Evolutionary conservation across 1,140 invertebrate species (phyloP).

Genomic region (Drosophila cardini): DNA sequence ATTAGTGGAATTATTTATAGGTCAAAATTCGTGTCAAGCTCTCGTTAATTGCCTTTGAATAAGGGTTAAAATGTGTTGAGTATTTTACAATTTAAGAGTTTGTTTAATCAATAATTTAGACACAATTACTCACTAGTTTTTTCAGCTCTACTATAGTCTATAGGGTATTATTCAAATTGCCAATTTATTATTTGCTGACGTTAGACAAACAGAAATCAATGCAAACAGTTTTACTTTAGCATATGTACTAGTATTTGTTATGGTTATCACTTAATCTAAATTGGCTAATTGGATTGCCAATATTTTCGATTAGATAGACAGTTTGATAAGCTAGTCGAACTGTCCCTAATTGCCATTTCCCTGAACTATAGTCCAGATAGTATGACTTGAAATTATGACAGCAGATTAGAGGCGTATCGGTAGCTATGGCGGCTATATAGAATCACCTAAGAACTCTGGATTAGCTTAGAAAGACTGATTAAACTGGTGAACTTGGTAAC

Average conservation of each 20-base stretch:
- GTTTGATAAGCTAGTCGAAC: slow-evolving; percentile 1
- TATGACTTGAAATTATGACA: neutral
- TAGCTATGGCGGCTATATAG: no score
- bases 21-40: slow-evolving; percentile 49
- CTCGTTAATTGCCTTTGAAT: slow-evolving; percentile 27
- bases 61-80: slow-evolving; percentile 12
- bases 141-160: no score
- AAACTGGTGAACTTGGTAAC: no score
- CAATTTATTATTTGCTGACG: slow-evolving; percentile 27
- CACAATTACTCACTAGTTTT: neutral
- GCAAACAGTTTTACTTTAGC: slow-evolving; percentile 34
- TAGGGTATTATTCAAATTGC: neutral
- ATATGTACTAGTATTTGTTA: slow-evolving; percentile 47
- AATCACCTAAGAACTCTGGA: no score
- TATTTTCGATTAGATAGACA: slow-evolving; percentile 42
- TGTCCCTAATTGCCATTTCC: neutral
- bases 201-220: slow-evolving; percentile 40
- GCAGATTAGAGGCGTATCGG: no score
- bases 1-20: slow-evolving; percentile 37
- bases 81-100: neutral
- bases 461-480: no score
- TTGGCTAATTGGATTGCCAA: slow-evolving; percentile 38
- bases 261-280: slow-evolving; percentile 48
- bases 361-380: neutral
- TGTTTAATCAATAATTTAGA: slow-evolving; percentile 5